Evolutionary conservation across 2,113 vertebrate species (phyloP).

Genomic region (Rissa tridactyla): DNA sequence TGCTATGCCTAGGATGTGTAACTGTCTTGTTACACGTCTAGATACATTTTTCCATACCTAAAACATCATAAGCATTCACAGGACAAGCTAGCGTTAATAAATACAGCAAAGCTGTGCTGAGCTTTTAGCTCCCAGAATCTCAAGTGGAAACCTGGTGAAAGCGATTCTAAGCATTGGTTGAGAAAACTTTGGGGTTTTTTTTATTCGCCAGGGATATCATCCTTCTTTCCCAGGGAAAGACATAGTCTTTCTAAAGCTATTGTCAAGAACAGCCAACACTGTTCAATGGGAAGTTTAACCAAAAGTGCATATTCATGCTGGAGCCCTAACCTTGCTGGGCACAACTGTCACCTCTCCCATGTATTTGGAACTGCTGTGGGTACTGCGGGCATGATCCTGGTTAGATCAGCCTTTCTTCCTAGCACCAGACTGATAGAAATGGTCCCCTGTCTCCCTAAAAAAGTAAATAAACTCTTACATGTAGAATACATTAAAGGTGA

Average conservation of each 20-base stretch:
- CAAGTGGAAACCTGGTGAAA: not conserved
- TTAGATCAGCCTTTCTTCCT: not conserved
- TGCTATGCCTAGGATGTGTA: too few species aligned
- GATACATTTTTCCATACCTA: not conserved
- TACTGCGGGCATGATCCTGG: not conserved
- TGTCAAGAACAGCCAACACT: not conserved
- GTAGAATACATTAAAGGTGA: not conserved
- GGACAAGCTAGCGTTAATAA: not conserved
- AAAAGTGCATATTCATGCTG: not conserved
- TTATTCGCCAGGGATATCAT: not conserved
- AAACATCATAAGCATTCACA: not conserved
- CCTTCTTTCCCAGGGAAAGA: not conserved
- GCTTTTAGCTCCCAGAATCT: not conserved
- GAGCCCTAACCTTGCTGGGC: not conserved
- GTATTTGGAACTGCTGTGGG: not conserved
- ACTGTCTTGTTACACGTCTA: not conserved
- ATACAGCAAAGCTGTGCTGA: not conserved
- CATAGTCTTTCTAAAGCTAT: not conserved
- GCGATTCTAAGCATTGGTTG: not conserved
- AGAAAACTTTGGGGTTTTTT: not conserved
- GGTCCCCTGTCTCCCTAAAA: not conserved
- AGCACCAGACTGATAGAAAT: not conserved
- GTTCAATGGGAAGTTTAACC: not conserved
- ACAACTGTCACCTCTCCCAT: not conserved
- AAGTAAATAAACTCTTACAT: not conserved